Conservation (phyloP, 2,797 vertebrate species). For the Muscicapa comitata region DNA sequence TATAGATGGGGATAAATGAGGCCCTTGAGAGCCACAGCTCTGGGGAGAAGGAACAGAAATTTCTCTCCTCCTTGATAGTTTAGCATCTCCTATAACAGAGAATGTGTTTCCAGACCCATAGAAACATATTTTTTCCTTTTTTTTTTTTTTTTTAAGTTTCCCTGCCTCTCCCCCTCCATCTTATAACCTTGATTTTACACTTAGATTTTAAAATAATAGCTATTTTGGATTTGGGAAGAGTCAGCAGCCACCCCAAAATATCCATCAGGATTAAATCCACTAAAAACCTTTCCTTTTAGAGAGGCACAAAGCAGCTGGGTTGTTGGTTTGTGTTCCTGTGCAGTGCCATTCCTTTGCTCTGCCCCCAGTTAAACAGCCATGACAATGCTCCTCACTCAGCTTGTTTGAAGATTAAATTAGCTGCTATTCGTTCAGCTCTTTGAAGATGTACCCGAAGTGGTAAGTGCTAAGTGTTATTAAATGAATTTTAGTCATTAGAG, state of each 20-base stretch:
- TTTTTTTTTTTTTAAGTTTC: not conserved
- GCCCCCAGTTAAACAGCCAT: not conserved
- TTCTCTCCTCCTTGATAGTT: not conserved
- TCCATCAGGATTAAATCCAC: not conserved
- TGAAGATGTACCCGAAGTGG: slow-evolving; percentile 18
- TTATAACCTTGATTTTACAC: not conserved
- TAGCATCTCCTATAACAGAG: not conserved
- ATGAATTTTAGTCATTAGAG: not conserved
- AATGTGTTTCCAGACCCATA: not conserved
- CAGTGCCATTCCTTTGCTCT: not conserved
- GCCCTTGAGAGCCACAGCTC: not conserved
- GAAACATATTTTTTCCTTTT: not conserved
- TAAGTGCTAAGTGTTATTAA: slow-evolving; percentile 14
- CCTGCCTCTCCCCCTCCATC: rapidly evolving
- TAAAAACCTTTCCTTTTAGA: not conserved
- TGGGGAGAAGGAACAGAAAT: not conserved
- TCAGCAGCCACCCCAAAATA: not conserved
- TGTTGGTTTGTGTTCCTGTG: not conserved
- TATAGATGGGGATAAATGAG: not conserved
- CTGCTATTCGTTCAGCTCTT: slow-evolving; percentile 50
- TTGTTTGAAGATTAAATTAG: slow-evolving; percentile 60
- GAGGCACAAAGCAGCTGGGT: not conserved
- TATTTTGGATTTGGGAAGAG: not conserved
- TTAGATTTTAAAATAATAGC: not conserved
- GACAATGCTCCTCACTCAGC: slow-evolving; percentile 28